Base-by-base conservation (phyloP, 2,888 invertebrate genomes). In the Ophion obscuratus region DNA sequence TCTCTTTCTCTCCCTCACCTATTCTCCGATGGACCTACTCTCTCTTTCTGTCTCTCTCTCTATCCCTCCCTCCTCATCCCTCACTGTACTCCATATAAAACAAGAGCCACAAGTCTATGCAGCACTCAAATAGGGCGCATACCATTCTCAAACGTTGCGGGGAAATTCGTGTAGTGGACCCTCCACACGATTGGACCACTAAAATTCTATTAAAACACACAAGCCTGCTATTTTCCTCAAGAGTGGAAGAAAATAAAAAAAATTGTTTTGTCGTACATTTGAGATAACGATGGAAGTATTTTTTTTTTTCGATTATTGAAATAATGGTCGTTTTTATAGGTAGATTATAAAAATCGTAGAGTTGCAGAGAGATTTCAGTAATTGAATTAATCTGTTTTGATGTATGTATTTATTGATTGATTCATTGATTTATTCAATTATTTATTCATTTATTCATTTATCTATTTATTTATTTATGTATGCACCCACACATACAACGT, bases 1-100 rank as follows among this genome's bases (percentile, higher is more conserved):
- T 67, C 79, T 70, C 71, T 61, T 62, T 78, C 81, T 66, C 83
- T 47, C 57, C 40, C 57, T 31, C 31, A 61, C 31, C 31, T 31
- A n/a, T 17, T 57, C 57, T 11, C 53, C 40, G 17, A 17, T 53
- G 53, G 31, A 14, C 31, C 31, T 31, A 31, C 31, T 31, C 31
- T 31, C 31, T 31, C 31, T 31, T 31, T 31, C 31, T 31, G 31
- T 31, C 31, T 31, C 31, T 31, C 36, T 74, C 84, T 78, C 64
- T 53, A 31, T 74, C 77, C 59, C 74, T 82, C 57, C 9, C 2
- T 75, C 67, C 59, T 62, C 24, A 5, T 31, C 75, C 44, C 14
- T 59, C 64, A 24, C 24, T 47, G 10, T 44, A 53, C 64, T 77
- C 20, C 36, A 40, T 57, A 24, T 40, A 67, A 40, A 76, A 77